Evolutionary conservation across 2,797 vertebrate genomes (phyloP), one percentile per base, ranked within the genome.

Genomic region (Balearica regulorum): DNA sequence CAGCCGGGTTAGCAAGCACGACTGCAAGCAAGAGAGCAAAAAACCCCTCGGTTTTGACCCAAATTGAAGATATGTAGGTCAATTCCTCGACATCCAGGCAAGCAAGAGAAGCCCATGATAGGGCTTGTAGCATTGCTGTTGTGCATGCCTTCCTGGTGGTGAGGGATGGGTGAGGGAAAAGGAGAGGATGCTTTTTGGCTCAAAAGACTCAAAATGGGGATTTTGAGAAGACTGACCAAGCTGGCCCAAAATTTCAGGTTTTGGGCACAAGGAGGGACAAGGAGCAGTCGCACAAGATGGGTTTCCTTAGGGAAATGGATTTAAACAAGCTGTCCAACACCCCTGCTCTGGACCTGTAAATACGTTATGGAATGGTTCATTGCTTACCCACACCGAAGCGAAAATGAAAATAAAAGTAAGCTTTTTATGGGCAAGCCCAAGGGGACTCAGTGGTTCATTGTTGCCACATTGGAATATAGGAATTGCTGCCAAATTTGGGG

Each of bases 281-380:
- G 48, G 13, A 54, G 4, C 20, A 54, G 18, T 15, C 5, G 2
- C 28, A 62, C 2, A 11, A 20, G 33, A n/a, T 37, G 29, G 6
- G 6, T 55, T 90, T 80, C 16, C 73, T 87, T 2, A 26, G 11
- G 39, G 13, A 84, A 77, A 54, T 3, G 9, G 18, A 16, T 68
- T 53, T 28, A 84, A 90, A 57, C 20, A 33, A 43, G 21, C 5
- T 51, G 10, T 12, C 28, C 76, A 16, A 19, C 46, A 62, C 3
- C 28, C 16, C 24, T 15, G 15, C 9, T 6, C 29, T 8, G 25
- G 37, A 33, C 6, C 13, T 1, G 2, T 29, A 16, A 79, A 48
- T 18, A 35, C 48, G 19, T n/a, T 9, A 20, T 0, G 4, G 53
- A 58, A 24, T 1, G 3, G 31, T 43, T 37, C 18, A 1, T 26